A percentile compares a stretch with the other conserved stretches of the same genome.
These are phyloP conservation scores for Odobenus rosmarus DNA, from an alignment of 2,113 vertebrate species.

Conservation along the genomic window DNA sequence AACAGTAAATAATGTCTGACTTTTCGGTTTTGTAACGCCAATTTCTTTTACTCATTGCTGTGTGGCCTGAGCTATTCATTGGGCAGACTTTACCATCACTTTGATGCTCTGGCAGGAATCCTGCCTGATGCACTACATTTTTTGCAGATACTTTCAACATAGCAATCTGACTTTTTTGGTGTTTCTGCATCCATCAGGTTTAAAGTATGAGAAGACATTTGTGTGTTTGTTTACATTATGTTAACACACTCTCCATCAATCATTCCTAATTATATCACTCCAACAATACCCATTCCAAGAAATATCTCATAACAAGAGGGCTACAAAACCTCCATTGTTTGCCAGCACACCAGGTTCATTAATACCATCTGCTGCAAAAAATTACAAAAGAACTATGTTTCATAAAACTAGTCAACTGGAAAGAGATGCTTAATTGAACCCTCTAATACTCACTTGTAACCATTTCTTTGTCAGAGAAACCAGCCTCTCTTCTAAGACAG, in stretches of 20 bases:
- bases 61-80: constrained; percentile 89
- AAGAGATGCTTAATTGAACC: not conserved
- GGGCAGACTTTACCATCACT: constrained; percentile 89
- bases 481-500: not conserved
- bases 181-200: constrained; percentile 89
- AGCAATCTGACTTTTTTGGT: constrained; percentile 87
- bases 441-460: constrained; percentile 25
- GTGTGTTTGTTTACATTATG: constrained; percentile 85
- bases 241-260: constrained; percentile 89
- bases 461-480: constrained; percentile 41
- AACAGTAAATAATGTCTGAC: constrained; percentile 85
- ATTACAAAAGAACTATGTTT: not conserved
- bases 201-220: constrained; percentile 88
- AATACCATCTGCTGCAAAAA: constrained; percentile 90
- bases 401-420: not conserved
- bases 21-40: constrained; percentile 86
- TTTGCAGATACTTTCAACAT: constrained; percentile 92
- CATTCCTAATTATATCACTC: constrained; percentile 89
- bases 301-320: constrained; percentile 91
- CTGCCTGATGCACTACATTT: constrained; percentile 88
- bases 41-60: constrained; percentile 88
- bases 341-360: constrained; percentile 92
- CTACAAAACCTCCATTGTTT: constrained; percentile 93
- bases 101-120: constrained; percentile 91
- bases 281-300: constrained; percentile 92